A percentile compares a stretch with the other conserved stretches of the same genome.
Conservation (phyloP, 2,797 vertebrate genomes). For the Helostoma temminkii region DNA sequence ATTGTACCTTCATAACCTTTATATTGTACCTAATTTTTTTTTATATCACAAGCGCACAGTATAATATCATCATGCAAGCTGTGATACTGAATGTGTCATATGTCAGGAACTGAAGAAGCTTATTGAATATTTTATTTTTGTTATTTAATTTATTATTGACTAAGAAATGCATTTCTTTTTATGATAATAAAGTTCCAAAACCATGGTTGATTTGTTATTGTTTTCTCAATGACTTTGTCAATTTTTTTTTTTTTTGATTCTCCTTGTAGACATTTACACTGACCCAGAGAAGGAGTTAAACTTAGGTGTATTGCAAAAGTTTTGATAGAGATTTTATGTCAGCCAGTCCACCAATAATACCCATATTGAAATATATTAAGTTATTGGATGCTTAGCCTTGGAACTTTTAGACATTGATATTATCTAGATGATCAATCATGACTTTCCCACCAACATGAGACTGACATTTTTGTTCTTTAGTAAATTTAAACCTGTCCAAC, state of each 20-base stretch:
- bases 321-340: no score
- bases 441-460: no score
- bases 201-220: not conserved
- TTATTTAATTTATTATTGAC: slow-evolving; percentile 71
- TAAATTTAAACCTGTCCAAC: not conserved
- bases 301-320: no score
- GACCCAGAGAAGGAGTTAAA: not conserved
- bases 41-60: slow-evolving; percentile 38
- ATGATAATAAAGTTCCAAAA: slow-evolving; percentile 77
- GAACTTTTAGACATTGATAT: no score
- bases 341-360: no score
- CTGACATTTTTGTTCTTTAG: no score
- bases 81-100: slow-evolving; percentile 69
- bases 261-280: not conserved
- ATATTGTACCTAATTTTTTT: slow-evolving; percentile 44
- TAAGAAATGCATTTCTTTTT: slow-evolving; percentile 69
- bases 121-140: slow-evolving; percentile 70
- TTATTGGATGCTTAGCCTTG: no score
- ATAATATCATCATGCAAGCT: slow-evolving; percentile 47
- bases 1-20: slow-evolving; percentile 34
- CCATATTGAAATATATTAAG: no score
- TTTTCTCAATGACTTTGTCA: not conserved
- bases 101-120: no score
- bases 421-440: no score
- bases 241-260: no score